A percentile compares a stretch with the other conserved stretches of the same genome.
Conservation (phyloP, 2,113 vertebrate species). For the Eublepharis macularius region DNA sequence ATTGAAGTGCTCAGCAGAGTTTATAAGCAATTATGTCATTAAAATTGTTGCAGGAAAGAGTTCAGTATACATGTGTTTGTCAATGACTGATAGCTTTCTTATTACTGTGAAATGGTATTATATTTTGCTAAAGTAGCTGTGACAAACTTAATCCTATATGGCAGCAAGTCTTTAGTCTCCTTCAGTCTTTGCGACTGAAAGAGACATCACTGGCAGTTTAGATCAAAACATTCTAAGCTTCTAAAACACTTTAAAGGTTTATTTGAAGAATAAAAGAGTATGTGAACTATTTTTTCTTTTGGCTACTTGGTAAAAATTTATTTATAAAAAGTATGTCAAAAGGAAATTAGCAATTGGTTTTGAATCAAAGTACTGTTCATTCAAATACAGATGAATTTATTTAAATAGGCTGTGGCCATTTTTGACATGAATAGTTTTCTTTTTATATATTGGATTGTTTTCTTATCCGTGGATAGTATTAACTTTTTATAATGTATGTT, state of each 20-base stretch:
- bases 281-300: not conserved
- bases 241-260: not conserved
- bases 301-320: not conserved
- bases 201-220: not conserved
- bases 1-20: not conserved
- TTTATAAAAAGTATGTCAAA: not conserved
- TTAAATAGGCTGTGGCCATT: slow-evolving; percentile 28
- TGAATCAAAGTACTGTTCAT: not conserved
- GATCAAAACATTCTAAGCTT: not conserved
- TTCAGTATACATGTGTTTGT: not conserved
- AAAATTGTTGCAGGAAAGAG: not conserved
- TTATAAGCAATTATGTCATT: not conserved
- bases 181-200: not conserved
- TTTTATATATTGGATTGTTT: slow-evolving; percentile 44
- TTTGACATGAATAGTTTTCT: slow-evolving; percentile 29
- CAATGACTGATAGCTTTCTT: not conserved
- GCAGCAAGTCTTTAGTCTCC: not conserved
- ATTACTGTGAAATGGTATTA: slow-evolving; percentile 4
- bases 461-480: slow-evolving; percentile 32
- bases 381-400: not conserved
- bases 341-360: not conserved
- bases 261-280: not conserved
- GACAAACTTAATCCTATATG: not conserved
- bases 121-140: not conserved
- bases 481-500: slow-evolving; percentile 63